Evolutionary conservation across 2,888 invertebrate genomes (phyloP).

Genomic region (Scelioninae gen. 1): DNA sequence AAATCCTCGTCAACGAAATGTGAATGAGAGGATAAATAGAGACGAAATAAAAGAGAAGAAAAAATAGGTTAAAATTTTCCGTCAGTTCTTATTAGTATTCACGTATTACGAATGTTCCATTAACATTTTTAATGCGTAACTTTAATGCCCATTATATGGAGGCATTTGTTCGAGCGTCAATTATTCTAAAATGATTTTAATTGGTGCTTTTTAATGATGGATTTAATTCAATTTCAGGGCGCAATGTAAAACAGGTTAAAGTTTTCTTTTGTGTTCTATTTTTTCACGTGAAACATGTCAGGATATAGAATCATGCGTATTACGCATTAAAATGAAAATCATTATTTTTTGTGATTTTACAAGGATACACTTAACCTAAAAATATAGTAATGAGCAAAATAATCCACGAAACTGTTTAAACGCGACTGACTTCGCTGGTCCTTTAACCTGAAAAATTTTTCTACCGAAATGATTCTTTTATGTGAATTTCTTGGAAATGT

Average conservation of each 20-base stretch:
- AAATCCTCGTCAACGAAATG: constrained; percentile 16
- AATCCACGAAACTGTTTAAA: constrained; percentile 10
- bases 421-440: background rate
- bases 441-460: constrained; percentile 3
- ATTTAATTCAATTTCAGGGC: background rate
- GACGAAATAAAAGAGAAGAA: background rate
- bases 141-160: background rate
- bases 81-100: background rate
- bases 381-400: constrained; percentile 34
- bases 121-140: constrained; percentile 4
- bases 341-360: constrained; percentile 35
- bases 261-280: background rate
- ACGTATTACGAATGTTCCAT: background rate
- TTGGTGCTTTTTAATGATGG: background rate
- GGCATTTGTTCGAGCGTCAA: background rate
- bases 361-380: constrained; percentile 43
- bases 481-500: background rate
- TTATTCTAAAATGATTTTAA: background rate
- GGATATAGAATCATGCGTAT: constrained; percentile 1
- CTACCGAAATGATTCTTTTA: background rate
- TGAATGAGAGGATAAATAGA: too few species aligned
- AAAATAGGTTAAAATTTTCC: background rate
- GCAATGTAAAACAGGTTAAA: background rate
- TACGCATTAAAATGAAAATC: background rate
- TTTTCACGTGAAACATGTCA: background rate